Conservation (phyloP, 2,888 invertebrate species). For the Aphodius granarius region DNA sequence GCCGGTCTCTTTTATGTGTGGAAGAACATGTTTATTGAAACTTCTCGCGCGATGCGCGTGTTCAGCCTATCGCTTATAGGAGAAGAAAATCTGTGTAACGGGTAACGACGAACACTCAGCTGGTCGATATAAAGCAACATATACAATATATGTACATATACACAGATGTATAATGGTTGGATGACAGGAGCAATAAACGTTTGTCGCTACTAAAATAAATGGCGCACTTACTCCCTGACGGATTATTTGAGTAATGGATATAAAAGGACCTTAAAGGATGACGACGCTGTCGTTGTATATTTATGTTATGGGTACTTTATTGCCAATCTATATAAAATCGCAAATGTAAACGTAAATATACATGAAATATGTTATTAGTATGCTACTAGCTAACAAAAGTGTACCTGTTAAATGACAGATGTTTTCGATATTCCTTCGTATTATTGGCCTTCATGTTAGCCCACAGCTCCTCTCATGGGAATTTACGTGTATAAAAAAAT, state of each 20-base stretch:
- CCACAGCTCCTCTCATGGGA: no score
- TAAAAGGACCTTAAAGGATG: background rate
- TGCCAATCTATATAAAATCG: background rate
- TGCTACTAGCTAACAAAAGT: no score
- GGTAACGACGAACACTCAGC: background rate
- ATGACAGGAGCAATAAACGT: background rate
- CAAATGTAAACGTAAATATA: background rate
- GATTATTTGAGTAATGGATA: background rate
- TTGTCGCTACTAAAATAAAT: background rate
- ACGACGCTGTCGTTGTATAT: background rate
- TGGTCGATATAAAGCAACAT: background rate
- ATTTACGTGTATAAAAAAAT: no score
- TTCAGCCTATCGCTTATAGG: background rate
- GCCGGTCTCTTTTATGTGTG: background rate
- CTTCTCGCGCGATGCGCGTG: background rate
- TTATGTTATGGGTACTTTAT: background rate
- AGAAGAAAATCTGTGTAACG: background rate
- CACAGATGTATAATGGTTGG: background rate
- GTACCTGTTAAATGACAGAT: no score
- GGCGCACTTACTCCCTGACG: background rate
- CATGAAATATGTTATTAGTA: background rate
- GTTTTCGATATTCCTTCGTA: no score
- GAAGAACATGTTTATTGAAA: background rate
- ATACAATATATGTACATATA: no score
- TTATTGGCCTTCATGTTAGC: no score